These are phyloP conservation scores for Callimorpha dominula DNA, from an alignment of 2,888 invertebrate genomes.

Conservation along the genomic window DNA sequence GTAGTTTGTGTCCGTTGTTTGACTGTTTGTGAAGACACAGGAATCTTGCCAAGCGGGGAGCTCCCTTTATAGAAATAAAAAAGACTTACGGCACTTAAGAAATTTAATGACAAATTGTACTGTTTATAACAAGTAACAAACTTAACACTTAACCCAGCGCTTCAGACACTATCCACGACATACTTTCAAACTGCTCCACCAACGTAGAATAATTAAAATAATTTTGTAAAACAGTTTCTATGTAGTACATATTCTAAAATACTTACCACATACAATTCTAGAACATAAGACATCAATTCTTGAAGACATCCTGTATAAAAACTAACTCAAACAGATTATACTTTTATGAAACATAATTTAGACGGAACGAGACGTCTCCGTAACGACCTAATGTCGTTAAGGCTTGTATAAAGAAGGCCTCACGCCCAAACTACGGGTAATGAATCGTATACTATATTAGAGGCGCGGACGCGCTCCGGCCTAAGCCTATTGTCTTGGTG, in stretches of 20 bases:
- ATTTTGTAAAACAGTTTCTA: too few species aligned
- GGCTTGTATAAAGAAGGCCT: conserved; percentile 57
- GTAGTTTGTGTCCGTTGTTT: too few species aligned
- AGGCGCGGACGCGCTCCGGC: conserved; percentile 54
- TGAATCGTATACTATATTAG: conserved; percentile 69
- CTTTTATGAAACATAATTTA: conserved; percentile 53
- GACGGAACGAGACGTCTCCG: conserved; percentile 50
- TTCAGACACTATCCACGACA: too few species aligned
- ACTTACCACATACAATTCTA: not conserved
- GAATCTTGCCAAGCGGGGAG: too few species aligned
- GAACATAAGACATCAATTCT: not conserved
- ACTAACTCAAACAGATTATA: conserved; percentile 52
- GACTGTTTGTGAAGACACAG: too few species aligned
- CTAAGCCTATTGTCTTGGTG: conserved; percentile 75
- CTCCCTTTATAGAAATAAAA: too few species aligned
- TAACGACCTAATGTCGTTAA: conserved; percentile 57
- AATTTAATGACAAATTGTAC: too few species aligned
- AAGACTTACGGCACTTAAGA: too few species aligned
- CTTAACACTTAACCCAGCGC: too few species aligned
- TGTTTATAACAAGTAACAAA: too few species aligned
- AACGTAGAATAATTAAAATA: too few species aligned
- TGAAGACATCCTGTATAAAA: conserved; percentile 7
- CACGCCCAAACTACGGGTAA: conserved; percentile 63
- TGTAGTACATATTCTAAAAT: not conserved
- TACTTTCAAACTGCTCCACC: too few species aligned